Evolutionary conservation across 2,888 invertebrate genomes (phyloP), one percentile per base, ranked within the genome.

Genomic region (Erebia aethiops): DNA sequence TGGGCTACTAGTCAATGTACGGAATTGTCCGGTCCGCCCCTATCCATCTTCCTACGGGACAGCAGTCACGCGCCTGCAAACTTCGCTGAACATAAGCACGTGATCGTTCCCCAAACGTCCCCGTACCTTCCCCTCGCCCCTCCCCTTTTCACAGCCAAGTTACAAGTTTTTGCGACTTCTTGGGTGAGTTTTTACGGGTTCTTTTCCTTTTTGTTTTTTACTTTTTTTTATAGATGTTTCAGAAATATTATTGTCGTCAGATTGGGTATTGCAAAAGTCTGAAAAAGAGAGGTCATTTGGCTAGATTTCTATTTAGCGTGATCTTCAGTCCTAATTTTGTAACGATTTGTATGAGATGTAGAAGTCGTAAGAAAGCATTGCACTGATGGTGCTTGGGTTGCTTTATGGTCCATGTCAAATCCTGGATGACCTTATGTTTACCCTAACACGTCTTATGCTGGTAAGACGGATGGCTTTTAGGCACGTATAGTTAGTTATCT

Each of bases 11-110:
- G 0, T 56, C 2, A 21, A 10, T 56, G 46, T 51, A 41, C 69
- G 52, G 60, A 69, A 51, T 57, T 43, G 61, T 51, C 49, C 26
- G 56, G 49, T 57, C 16, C 35, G 3, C 1, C 41, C 49, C 63
- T 67, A 51, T 41, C 65, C 60, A 54, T 63, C 61, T 46, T 69
- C 66, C 67, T 66, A 61, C 65, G 46, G 62, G 71, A 46, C 16
- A 43, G 67, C 13, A 56, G 71, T 72, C 74, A 70, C 71, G 71
- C 69, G 70, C 72, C 54, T 41, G 58, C 54, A 16, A 72, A 70
- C 72, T 72, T 67, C 62, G 51, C 57, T 61, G 67, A 72, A 67
- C 67, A 52, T 63, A 63, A 58, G 52, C 51, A 70, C 70, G 70
- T 70, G 72, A 72, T 54, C 69, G 60, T 52, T 13, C 63, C 62